phyloP scores from a whole-genome alignment of 2,113 vertebrate genomes.

The Potamarius usumacintae region DNA sequence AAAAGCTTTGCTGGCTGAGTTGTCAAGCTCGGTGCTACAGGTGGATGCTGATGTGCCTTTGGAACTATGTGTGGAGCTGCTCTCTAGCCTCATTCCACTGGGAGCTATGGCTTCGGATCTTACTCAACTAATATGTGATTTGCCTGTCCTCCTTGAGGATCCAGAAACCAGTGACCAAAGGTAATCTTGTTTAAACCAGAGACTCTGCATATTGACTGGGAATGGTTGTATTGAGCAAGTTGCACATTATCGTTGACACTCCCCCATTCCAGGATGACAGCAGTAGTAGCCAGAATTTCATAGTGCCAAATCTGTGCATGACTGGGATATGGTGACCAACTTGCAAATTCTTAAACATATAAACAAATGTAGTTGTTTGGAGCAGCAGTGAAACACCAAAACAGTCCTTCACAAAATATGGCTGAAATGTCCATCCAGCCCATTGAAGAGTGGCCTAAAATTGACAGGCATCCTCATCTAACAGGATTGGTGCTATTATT shows the following conservation, averaged over 20 bases:
- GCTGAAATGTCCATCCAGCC: background rate
- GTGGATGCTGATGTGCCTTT: background rate
- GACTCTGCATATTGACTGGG: background rate
- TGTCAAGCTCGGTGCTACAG: conserved; percentile 68
- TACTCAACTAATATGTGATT: conserved; percentile 60
- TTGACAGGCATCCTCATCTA: background rate
- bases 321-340: background rate
- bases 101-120: conserved; percentile 64
- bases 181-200: conserved; percentile 62
- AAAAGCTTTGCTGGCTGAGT: conserved; percentile 71
- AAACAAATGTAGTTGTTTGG: background rate
- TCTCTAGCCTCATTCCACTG: conserved; percentile 75
- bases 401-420: background rate
- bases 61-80: conserved; percentile 61
- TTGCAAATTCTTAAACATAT: background rate
- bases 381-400: background rate
- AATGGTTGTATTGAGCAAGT: background rate
- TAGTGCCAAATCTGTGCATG: background rate
- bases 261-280: background rate
- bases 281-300: background rate
- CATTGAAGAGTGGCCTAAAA: background rate
- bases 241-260: background rate
- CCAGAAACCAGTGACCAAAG: conserved; percentile 65
- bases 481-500: too few species aligned
- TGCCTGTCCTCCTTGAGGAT: conserved; percentile 75